phyloP scores from a whole-genome alignment of 2,797 vertebrate species.

The Crenuchus spilurus region DNA sequence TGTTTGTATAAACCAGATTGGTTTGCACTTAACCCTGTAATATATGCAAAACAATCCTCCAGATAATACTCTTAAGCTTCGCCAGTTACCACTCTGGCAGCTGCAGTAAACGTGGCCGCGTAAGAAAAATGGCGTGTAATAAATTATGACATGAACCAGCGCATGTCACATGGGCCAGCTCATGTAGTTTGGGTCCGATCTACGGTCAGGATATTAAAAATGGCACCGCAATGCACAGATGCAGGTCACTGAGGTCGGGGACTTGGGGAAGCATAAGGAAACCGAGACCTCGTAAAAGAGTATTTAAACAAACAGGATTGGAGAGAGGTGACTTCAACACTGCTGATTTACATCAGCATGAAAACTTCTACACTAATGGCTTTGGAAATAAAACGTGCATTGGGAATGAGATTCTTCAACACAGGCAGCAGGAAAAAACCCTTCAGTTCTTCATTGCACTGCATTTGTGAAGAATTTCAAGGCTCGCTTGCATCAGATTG shows the following conservation, averaged over 20 bases:
- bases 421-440: background rate
- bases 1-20: conserved; percentile 85
- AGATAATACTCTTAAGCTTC: conserved; percentile 73
- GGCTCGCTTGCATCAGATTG: conserved; percentile 10
- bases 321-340: conserved; percentile 42
- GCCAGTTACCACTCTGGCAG: conserved; percentile 76
- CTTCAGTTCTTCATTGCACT: background rate
- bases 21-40: conserved; percentile 87
- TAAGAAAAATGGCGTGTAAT: conserved; percentile 74
- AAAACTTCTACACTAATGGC: conserved; percentile 35
- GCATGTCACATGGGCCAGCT: conserved; percentile 47
- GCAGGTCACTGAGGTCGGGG: conserved; percentile 61
- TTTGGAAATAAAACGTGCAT: conserved; percentile 23
- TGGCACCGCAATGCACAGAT: conserved; percentile 58
- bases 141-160: conserved; percentile 74
- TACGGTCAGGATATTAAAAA: conserved; percentile 66
- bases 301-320: conserved; percentile 58
- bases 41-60: conserved; percentile 82
- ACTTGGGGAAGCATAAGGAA: conserved; percentile 48
- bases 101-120: conserved; percentile 69
- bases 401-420: conserved; percentile 32
- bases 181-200: conserved; percentile 43
- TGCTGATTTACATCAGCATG: conserved; percentile 49
- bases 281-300: conserved; percentile 54
- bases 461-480: conserved; percentile 13